Conservation (phyloP, 2,113 vertebrate genomes). For the Tyto alba region DNA sequence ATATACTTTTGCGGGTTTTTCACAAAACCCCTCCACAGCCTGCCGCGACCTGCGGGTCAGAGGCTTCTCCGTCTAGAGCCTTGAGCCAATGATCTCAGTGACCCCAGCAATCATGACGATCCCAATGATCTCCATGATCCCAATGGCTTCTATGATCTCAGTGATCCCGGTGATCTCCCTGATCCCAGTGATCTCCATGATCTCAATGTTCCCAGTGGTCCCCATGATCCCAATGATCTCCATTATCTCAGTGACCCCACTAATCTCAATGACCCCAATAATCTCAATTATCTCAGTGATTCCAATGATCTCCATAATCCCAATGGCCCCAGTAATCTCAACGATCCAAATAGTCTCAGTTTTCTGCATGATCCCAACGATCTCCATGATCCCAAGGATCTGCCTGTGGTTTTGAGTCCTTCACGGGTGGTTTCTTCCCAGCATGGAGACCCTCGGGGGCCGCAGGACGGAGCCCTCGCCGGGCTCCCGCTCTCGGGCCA, state of each 20-base stretch:
- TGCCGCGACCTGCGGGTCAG: not conserved
- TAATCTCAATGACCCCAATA: no score
- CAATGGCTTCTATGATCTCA: rapidly evolving
- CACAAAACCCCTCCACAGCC: not conserved
- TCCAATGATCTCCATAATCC: rapidly evolving
- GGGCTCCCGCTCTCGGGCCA: not conserved
- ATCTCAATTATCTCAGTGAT: rapidly evolving
- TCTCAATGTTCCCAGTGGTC: rapidly evolving
- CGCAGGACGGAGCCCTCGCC: rapidly evolving
- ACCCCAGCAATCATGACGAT: no score
- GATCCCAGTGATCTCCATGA: rapidly evolving
- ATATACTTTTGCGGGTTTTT: not conserved
- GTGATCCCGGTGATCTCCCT: rapidly evolving
- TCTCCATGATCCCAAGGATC: not conserved
- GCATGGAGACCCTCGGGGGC: not conserved
- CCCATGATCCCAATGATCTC: not conserved
- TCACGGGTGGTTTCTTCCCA: rapidly evolving
- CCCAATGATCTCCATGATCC: not conserved
- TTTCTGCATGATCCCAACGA: no score
- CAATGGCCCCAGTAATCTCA: rapidly evolving
- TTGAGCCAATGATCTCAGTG: no score
- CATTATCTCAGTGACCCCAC: rapidly evolving
- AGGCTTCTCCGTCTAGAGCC: no score
- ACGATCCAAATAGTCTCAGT: rapidly evolving
- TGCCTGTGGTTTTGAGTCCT: rapidly evolving